Conservation (phyloP, 1,140 invertebrate genomes). For the Venustaconcha ellipsiformis region DNA sequence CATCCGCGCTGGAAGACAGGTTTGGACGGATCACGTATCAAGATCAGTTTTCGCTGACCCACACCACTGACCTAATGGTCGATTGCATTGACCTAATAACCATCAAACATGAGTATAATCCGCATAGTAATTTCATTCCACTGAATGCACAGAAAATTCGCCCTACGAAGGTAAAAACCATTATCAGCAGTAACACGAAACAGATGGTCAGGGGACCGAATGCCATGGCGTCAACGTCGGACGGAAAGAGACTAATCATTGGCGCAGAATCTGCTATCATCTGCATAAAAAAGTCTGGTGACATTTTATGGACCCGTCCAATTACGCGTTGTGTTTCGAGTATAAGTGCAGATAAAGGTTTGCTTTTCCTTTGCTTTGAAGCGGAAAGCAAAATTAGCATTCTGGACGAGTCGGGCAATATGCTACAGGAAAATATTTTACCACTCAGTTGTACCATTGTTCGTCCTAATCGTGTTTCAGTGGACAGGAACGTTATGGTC, state of each 20-base stretch:
- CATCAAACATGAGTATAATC: constrained; percentile 24
- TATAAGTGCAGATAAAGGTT: constrained; percentile 27
- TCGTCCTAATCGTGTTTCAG: constrained; percentile 26
- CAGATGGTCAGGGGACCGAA: constrained; percentile 28
- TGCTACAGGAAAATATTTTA: constrained; percentile 23
- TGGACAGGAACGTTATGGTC: constrained; percentile 19
- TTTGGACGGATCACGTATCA: constrained; percentile 21
- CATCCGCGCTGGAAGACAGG: constrained; percentile 24
- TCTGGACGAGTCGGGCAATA: constrained; percentile 24
- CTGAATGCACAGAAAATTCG: constrained; percentile 17
- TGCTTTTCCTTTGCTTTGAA: constrained; percentile 29
- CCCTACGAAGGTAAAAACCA: constrained; percentile 14
- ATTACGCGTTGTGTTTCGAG: constrained; percentile 22
- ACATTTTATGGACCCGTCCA: constrained; percentile 27
- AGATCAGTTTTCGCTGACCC: constrained; percentile 29
- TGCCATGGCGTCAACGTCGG: constrained; percentile 22
- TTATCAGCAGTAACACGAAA: constrained; percentile 29
- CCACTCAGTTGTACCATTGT: constrained; percentile 27
- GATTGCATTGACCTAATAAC: constrained; percentile 30
- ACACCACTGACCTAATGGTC: constrained; percentile 24
- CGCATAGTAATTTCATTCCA: constrained; percentile 29
- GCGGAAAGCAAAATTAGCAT: constrained; percentile 25
- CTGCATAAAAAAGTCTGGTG: constrained; percentile 24
- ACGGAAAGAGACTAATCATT: constrained; percentile 29
- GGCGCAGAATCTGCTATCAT: constrained; percentile 30